A percentile compares a stretch with the other conserved stretches of the same genome.
Conservation (phyloP, 2,113 vertebrate species). For the Sorex fumeus region DNA sequence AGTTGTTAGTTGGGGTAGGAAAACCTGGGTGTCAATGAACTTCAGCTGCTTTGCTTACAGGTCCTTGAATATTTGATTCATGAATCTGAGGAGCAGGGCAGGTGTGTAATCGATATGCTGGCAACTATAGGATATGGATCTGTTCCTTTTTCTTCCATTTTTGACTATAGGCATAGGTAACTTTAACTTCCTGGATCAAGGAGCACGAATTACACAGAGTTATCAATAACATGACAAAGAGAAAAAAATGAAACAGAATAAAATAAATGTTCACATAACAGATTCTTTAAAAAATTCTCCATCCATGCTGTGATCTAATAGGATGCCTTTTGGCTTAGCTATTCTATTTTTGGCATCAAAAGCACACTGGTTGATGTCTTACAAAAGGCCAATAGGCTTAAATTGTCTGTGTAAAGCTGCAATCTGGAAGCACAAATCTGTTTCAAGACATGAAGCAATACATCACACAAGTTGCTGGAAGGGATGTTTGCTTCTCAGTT, state of each 20-base stretch:
- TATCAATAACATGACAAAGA: neutral
- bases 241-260: neutral
- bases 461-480: conserved; percentile 88
- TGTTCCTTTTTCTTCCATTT: neutral
- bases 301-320: neutral
- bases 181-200: neutral
- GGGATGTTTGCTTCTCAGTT: conserved; percentile 70
- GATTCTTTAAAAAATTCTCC: neutral
- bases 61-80: too few species aligned
- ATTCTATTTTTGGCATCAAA: neutral
- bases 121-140: too few species aligned
- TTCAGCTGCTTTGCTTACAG: too few species aligned
- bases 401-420: conserved; percentile 67
- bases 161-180: neutral
- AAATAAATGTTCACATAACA: neutral
- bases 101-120: too few species aligned
- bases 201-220: neutral
- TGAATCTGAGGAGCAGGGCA: too few species aligned
- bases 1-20: too few species aligned
- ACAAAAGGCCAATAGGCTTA: conserved; percentile 87
- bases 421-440: conserved; percentile 89
- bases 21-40: too few species aligned
- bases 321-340: neutral
- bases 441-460: conserved; percentile 80
- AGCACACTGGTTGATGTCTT: conserved; percentile 66